A percentile compares a stretch with the other conserved stretches of the same genome.
These are phyloP conservation scores for Oreochromis niloticus DNA, from an alignment of 2,113 vertebrate species.

Conservation along the genomic window DNA sequence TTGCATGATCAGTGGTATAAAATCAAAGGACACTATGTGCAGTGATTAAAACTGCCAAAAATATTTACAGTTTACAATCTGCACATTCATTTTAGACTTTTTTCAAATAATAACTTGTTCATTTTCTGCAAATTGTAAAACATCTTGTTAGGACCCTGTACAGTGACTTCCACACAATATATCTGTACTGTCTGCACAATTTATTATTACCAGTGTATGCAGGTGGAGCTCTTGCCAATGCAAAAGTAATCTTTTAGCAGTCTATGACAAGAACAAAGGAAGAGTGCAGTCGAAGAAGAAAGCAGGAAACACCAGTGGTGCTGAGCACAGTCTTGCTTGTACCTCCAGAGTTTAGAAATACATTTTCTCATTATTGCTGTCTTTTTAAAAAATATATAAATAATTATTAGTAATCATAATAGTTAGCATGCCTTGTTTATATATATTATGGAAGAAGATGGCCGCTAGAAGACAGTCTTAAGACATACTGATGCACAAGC, in stretches of 20 bases:
- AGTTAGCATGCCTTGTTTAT: background rate
- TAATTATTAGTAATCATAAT: background rate
- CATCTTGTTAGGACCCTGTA: background rate
- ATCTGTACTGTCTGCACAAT: background rate
- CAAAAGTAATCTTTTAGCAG: background rate
- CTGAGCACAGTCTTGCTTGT: background rate
- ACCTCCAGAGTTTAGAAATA: background rate
- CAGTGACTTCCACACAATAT: background rate
- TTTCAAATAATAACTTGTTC: background rate
- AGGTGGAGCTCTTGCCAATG: background rate
- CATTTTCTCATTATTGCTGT: background rate
- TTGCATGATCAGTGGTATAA: background rate
- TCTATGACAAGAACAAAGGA: background rate
- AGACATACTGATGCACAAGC: background rate
- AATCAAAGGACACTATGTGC: background rate
- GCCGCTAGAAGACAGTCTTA: background rate
- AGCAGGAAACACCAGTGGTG: background rate
- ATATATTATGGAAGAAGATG: background rate
- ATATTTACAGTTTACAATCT: background rate
- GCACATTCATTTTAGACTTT: background rate
- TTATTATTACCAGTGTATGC: background rate
- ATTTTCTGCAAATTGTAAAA: background rate
- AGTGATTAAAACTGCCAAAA: accelerated
- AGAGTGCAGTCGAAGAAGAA: background rate
- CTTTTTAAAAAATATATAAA: background rate